Evolutionary conservation across 2,888 invertebrate species (phyloP).

Genomic region (Osmoderma eremita): DNA sequence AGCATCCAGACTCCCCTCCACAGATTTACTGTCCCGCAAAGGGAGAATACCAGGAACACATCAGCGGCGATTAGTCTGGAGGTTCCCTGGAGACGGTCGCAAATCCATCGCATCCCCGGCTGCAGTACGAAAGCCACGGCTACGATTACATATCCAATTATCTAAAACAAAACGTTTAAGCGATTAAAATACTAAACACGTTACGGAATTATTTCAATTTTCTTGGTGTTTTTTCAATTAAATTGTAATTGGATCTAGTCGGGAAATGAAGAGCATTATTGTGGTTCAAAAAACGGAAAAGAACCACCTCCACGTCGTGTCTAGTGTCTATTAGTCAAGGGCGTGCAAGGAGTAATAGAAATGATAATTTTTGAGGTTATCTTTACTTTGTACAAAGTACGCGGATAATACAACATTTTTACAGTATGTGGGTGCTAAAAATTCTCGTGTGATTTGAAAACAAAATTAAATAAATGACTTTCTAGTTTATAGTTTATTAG

Average conservation of each 20-base stretch:
- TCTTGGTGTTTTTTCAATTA: constrained; percentile 33
- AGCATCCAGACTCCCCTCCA: constrained; percentile 90
- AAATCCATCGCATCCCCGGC: constrained; percentile 77
- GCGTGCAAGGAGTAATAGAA: not conserved
- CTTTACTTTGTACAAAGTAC: too few species aligned
- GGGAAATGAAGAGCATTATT: constrained; percentile 6
- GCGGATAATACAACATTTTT: too few species aligned
- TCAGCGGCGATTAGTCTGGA: constrained; percentile 78
- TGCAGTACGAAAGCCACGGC: constrained; percentile 79
- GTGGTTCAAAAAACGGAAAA: not conserved
- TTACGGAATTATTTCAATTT: constrained; percentile 30
- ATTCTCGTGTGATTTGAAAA: too few species aligned
- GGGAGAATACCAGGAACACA: constrained; percentile 78
- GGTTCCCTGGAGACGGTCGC: constrained; percentile 74
- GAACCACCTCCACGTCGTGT: constrained; percentile 13
- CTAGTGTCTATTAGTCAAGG: not conserved
- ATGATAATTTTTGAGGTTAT: too few species aligned
- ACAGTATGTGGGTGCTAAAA: too few species aligned
- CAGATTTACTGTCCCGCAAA: constrained; percentile 85
- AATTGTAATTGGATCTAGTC: constrained; percentile 4
- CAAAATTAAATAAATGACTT: too few species aligned
- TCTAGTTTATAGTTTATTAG: too few species aligned
- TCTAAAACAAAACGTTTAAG: constrained; percentile 63
- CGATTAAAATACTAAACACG: constrained; percentile 7
- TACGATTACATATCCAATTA: constrained; percentile 79